Percentiles rank a stretch among this genome's conserved stretches.
These are phyloP conservation scores for Aurelia aurita complex sp. Pacific DNA, from an alignment of 30 jellyfish, hydroid and myxozoan genomes.

Conservation along the genomic window DNA sequence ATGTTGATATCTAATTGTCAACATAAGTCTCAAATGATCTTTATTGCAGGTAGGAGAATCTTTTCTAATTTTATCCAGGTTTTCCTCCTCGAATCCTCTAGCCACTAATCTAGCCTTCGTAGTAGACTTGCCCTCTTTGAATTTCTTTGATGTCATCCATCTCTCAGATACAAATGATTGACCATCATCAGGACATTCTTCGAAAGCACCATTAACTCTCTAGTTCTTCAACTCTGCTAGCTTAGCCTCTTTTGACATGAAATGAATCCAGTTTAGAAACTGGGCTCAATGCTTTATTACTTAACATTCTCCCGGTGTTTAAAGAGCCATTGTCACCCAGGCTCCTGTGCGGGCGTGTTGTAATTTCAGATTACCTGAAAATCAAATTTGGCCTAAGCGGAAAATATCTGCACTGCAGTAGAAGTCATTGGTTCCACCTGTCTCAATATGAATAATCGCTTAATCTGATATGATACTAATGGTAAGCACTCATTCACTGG, in stretches of 20 bases:
- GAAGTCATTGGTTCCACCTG: no score
- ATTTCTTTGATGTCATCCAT: slow-evolving; percentile 11
- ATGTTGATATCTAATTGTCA: neutral
- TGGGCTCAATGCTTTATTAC: no score
- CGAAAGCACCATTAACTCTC: slow-evolving; percentile 1
- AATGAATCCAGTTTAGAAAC: no score
- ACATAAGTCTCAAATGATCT: neutral
- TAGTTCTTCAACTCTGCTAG: slow-evolving; percentile 3
- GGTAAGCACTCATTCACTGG: no score
- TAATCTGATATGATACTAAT: no score
- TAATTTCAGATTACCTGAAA: no score
- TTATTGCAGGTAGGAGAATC: slow-evolving; percentile 37
- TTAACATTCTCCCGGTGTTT: no score
- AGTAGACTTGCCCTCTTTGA: neutral
- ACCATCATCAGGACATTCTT: slow-evolving; percentile 22
- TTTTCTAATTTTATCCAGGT: neutral
- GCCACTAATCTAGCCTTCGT: slow-evolving; percentile 54
- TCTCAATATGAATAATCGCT: no score
- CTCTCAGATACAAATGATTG: slow-evolving; percentile 3
- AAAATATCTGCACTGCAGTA: no score
- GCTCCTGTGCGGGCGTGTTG: no score
- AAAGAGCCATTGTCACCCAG: no score
- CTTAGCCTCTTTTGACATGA: neutral
- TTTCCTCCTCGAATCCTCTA: slow-evolving; percentile 43
- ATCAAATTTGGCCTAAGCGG: no score